Evolutionary conservation across 2,797 vertebrate species (phyloP), one percentile per base, ranked within the genome.

Genomic region (Caiman crocodilus): DNA sequence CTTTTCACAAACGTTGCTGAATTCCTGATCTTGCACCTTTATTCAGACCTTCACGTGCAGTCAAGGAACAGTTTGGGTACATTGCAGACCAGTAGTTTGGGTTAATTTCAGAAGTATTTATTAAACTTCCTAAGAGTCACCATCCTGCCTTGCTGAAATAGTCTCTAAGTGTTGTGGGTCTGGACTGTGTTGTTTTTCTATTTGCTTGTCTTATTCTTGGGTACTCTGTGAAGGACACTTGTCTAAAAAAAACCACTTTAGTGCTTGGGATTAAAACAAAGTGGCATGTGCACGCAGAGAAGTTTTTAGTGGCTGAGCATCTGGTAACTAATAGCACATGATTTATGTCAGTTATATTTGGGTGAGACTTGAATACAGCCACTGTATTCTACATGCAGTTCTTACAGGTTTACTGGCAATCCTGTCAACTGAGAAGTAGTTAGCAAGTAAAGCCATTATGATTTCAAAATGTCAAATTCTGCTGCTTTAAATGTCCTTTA

Each of bases 401-500:
- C 81, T 15, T 9, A 87, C 81, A 56, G 60, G 56, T 84, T 95
- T 79, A 14, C 50, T 93, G 94, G 93, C 94, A 90, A 14, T 77
- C 26, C 89, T 77, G 42, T 69, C 84, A 64, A 14, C 80, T 67
- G 79, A 81, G 0, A 87, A 96, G 94, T 56, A 77, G 82, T 95
- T 93, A 93, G 90, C 86, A 96, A 89, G 92, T 88, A 92, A 88
- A 93, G 63, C 23, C 64, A 30, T 57, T 42, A 28, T 0, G 17
- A 55, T 78, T 92, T 84, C 71, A 5, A 17, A 85, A 95, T 90
- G 76, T 91, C 89, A 83, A 23, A 92, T 97, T 96, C 89, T 84
- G 5, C 0, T 56, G 35, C 82, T 90, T 64, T 57, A 59, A 16
- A 79, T 91, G 84, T 71, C 10, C 82, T 90, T 94, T 85, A n/a